These are phyloP conservation scores for Sympetrum striolatum DNA, from an alignment of 2,888 invertebrate genomes.

Conservation along the genomic window DNA sequence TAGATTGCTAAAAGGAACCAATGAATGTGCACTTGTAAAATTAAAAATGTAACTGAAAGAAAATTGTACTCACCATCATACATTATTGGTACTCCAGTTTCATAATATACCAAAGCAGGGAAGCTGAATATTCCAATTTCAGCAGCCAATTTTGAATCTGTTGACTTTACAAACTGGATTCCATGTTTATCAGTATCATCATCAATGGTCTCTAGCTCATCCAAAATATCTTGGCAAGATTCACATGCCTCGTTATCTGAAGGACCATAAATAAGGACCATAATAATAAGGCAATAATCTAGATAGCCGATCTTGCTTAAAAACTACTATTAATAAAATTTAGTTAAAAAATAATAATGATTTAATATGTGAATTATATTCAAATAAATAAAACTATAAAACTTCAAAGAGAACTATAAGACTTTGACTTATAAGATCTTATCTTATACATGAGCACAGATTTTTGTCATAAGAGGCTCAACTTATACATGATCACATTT, in stretches of 20 bases:
- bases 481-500: no score
- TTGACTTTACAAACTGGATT: conserved; percentile 92
- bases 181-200: conserved; percentile 92
- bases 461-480: no score
- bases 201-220: conserved; percentile 89
- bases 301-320: no score
- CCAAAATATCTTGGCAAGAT: conserved; percentile 82
- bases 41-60: background rate
- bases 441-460: no score
- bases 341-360: no score
- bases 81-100: conserved; percentile 92
- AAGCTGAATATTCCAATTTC: conserved; percentile 92
- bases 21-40: background rate
- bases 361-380: no score
- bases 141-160: conserved; percentile 85
- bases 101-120: conserved; percentile 90
- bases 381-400: no score
- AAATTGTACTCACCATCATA: conserved; percentile 85
- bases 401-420: no score
- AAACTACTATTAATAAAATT: no score
- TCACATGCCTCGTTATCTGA: conserved; percentile 85
- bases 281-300: no score
- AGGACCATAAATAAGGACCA: conserved; percentile 45
- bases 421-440: no score
- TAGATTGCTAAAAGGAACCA: no score